phyloP scores from a whole-genome alignment of 35 echinoderm and acorn worm genomes.

The Amphiura filiformis region DNA sequence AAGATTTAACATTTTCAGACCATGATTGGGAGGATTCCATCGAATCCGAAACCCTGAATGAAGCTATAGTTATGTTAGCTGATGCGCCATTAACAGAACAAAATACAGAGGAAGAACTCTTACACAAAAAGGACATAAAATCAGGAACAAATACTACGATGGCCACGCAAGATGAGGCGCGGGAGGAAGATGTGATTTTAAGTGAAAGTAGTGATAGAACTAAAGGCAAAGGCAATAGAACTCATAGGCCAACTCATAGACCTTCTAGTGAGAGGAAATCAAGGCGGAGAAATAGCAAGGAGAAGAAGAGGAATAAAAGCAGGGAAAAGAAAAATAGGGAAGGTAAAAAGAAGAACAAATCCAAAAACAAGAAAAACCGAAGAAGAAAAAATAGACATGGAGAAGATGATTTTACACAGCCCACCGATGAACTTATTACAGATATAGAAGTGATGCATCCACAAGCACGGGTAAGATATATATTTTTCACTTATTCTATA shows the following conservation, averaged over 20 bases:
- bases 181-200: neutral
- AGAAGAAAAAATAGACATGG: neutral
- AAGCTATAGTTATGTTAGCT: neutral
- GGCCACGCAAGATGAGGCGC: neutral
- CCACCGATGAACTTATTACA: neutral
- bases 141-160: neutral
- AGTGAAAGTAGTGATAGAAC: neutral
- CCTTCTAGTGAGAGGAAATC: neutral
- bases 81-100: neutral
- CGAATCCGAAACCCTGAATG: neutral
- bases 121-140: neutral
- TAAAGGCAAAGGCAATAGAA: neutral
- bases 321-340: neutral
- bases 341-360: neutral
- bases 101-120: neutral
- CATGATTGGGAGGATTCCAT: neutral
- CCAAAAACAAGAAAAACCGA: neutral
- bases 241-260: neutral
- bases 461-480: neutral
- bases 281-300: neutral
- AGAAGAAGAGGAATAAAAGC: conserved; percentile 4
- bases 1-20: neutral
- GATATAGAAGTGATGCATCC: neutral
- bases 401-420: neutral
- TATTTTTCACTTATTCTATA: too few relatives aligned